These are phyloP conservation scores for Hydraecia micacea DNA, from an alignment of 2,888 invertebrate genomes.

Conservation along the genomic window DNA sequence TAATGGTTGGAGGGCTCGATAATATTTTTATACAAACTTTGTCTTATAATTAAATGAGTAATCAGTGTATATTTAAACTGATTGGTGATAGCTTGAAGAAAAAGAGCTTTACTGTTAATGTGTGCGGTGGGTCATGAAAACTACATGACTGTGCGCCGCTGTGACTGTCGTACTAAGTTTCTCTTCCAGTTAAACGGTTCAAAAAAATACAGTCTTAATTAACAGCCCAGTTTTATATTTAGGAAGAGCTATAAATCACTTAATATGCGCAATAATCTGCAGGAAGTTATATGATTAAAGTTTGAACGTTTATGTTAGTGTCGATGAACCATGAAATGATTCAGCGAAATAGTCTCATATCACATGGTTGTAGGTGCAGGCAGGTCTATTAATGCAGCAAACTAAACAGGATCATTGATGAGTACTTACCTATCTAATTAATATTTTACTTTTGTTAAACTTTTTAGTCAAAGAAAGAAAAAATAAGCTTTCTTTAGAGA, in stretches of 20 bases:
- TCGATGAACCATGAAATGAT: constrained; percentile 41
- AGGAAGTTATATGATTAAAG: constrained; percentile 49
- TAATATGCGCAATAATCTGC: constrained; percentile 28
- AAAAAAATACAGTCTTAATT: constrained; percentile 39
- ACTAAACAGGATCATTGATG: not conserved
- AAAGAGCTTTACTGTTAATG: constrained; percentile 68
- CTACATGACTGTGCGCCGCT: constrained; percentile 59
- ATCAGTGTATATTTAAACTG: constrained; percentile 29
- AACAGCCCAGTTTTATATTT: constrained; percentile 38
- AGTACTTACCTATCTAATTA: not conserved
- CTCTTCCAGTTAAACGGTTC: constrained; percentile 33
- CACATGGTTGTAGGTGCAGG: not conserved
- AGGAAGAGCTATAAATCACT: constrained; percentile 49
- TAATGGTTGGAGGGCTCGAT: constrained; percentile 22
- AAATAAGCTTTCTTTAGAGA: not conserved
- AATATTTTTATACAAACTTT: constrained; percentile 22
- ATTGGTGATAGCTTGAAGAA: constrained; percentile 49
- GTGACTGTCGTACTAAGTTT: constrained; percentile 37
- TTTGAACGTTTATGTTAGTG: constrained; percentile 34
- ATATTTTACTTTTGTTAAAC: not conserved
- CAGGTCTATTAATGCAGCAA: not conserved
- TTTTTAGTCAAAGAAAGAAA: not conserved
- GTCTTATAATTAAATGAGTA: constrained; percentile 12
- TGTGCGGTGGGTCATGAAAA: constrained; percentile 69
- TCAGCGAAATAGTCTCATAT: not conserved